These are phyloP conservation scores for Maconellicoccus hirsutus DNA, from an alignment of 1,140 invertebrate species.

Conservation along the genomic window DNA sequence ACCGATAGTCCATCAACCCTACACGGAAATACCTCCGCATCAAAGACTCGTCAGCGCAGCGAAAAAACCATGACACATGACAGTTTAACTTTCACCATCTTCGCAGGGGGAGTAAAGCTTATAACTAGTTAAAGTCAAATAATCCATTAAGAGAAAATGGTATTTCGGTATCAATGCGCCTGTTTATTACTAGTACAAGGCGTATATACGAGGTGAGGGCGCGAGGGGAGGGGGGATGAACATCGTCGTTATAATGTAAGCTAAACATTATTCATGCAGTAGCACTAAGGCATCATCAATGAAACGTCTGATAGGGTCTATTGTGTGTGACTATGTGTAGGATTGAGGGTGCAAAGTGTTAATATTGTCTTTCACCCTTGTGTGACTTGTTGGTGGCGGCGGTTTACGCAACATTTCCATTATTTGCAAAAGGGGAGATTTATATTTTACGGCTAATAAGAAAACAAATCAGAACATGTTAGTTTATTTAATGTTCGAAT, in stretches of 20 bases:
- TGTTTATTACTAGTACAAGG: neutral
- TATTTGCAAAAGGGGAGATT: constrained; percentile 8
- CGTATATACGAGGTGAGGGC: too few species aligned
- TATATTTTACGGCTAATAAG: constrained; percentile 9
- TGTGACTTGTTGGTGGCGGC: constrained; percentile 1
- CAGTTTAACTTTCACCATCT: neutral
- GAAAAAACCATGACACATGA: neutral
- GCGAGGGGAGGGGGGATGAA: too few species aligned
- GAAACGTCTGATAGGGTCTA: constrained; percentile 7
- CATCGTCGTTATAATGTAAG: neutral
- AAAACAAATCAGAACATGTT: constrained; percentile 9
- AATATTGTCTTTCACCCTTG: constrained; percentile 8
- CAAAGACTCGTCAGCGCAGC: neutral
- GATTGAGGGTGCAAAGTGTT: neutral
- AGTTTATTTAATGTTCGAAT: constrained; percentile 5
- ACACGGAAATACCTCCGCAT: neutral
- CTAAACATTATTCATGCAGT: neutral
- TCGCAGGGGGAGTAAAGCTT: neutral
- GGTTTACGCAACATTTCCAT: constrained; percentile 7
- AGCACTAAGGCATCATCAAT: constrained; percentile 2
- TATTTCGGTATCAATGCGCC: neutral
- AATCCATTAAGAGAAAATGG: constrained; percentile 9
- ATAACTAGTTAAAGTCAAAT: constrained; percentile 1
- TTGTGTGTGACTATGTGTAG: neutral
- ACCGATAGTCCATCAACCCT: too few species aligned